These are phyloP conservation scores for Crocodylus rhombifer DNA, from an alignment of 2,797 vertebrate genomes.

Conservation along the genomic window DNA sequence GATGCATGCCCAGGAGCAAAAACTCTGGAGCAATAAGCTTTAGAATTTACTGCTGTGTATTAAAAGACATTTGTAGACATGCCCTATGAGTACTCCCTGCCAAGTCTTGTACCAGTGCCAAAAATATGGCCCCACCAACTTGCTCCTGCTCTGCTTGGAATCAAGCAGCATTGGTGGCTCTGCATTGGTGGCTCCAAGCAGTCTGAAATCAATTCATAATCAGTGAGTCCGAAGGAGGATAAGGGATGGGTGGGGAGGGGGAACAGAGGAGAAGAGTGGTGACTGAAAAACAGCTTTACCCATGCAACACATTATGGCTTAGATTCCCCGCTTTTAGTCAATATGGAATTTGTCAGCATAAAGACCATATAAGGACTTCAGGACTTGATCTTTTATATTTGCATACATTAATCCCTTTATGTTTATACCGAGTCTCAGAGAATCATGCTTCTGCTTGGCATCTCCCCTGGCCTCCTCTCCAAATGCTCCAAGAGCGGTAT, in stretches of 20 bases:
- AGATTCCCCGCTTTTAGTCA: background rate
- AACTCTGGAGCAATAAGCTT: too few species aligned
- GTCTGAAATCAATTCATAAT: background rate
- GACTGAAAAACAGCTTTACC: background rate
- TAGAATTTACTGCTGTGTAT: too few species aligned
- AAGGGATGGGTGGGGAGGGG: background rate
- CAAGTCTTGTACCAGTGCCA: too few species aligned
- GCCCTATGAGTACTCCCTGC: too few species aligned
- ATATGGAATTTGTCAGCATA: background rate
- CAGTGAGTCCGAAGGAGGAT: background rate
- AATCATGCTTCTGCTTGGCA: background rate
- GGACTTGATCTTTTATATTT: background rate
- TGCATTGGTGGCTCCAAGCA: too few species aligned
- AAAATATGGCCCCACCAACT: too few species aligned
- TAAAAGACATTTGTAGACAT: too few species aligned
- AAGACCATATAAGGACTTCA: background rate
- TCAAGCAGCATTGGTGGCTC: too few species aligned
- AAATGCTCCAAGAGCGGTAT: background rate
- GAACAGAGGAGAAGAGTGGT: background rate
- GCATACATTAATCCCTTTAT: background rate
- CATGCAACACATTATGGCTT: background rate
- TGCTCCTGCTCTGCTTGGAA: too few species aligned
- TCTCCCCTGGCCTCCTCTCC: background rate
- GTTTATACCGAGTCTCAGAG: background rate
- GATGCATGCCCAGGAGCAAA: too few species aligned